Evolutionary conservation across 2,888 invertebrate species (phyloP), one percentile per base, ranked within the genome.

Genomic region (Prenolepis imparis): DNA sequence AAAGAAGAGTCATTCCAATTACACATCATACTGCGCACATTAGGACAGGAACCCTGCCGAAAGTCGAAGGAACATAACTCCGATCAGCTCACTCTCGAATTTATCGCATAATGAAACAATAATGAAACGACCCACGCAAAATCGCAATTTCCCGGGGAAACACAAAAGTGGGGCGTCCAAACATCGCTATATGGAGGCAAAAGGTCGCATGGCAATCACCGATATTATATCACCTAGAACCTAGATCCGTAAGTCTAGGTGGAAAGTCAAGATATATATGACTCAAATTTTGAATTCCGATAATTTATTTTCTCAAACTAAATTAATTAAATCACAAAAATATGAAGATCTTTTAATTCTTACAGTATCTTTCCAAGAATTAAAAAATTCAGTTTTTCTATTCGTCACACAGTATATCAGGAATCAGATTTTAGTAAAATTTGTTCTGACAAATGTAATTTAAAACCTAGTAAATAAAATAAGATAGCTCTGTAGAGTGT

Each of bases 61-160:
- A 68, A 55, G 1, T 77, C 15, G 44, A 77, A 68, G 55, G n/a
- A 32, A 55, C n/a, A 55, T 5, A 77, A 75, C 6, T 32, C 21
- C 21, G 5, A 2, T 3, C 5, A 18, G 6, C 11, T 32, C 24
- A 36, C n/a, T 77, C 41, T 24, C 55, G 68, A 55, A 77, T 77
- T n/a, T 77, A 77, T 77, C 39, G 21, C 28, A 77, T 57, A 67
- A 77, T 67, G n/a, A 77, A 68, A 67, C 28, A 67, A 77, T 77
- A 77, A 67, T 77, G 12, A 77, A 77, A 39, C 39, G 39, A 68
- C 55, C n/a, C 68, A 77, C 67, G 68, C 77, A 12, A 68, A 61
- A 3, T 55, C n/a, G 28, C 12, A 55, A 68, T 77, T 77, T 77
- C 18, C 39, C 39, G 55, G 55, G 9, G n/a, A 68, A 55, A 28